Base-by-base conservation (phyloP, 2,888 invertebrate genomes). In the Philaethria dido region DNA sequence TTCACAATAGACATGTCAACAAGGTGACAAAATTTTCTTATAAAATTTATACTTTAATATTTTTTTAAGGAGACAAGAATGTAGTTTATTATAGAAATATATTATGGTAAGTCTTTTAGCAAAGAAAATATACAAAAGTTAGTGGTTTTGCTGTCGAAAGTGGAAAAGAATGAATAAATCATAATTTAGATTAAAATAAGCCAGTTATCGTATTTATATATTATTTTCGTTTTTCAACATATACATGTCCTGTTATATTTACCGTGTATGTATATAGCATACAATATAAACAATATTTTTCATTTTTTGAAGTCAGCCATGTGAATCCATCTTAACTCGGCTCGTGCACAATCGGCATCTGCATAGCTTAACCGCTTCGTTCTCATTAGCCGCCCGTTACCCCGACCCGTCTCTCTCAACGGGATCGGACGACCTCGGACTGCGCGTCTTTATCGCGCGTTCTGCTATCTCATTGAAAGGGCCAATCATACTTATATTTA, bases 381-480 rank as follows among this genome's bases (percentile, higher is more conserved):
- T 86, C 90, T 88, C 88, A 89, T 91, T 91, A 90, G 85, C 83
- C 81, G 84, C 83, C 91, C 92, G 91, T 90, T 91, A 89, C 82
- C 69, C 68, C 68, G 69, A 71, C 72, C 74, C 65, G 66, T 62
- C 66, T 64, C 66, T 63, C 66, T 60, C 64, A 86, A 85, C 79
- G 80, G 80, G 78, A 81, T 78, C 79, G 73, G 50, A 63, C 76
- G 76, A 80, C 80, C 78, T 79, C 78, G 75, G 76, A 73, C 71
- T 72, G 65, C 72, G 59, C 55, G 62, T 69, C 65, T 71, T 64
- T 66, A 64, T 57, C 62, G 61, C 50, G 62, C 50, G 50, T 42
- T 61, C 66, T 61, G 36, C 64, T 68, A 65, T 57, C 61, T 62
- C 44, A 60, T 52, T 50, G 42, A n/a, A 66, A 62, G 61, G 52